phyloP scores from a whole-genome alignment of 2,888 invertebrate genomes.

The Sericinus montela region DNA sequence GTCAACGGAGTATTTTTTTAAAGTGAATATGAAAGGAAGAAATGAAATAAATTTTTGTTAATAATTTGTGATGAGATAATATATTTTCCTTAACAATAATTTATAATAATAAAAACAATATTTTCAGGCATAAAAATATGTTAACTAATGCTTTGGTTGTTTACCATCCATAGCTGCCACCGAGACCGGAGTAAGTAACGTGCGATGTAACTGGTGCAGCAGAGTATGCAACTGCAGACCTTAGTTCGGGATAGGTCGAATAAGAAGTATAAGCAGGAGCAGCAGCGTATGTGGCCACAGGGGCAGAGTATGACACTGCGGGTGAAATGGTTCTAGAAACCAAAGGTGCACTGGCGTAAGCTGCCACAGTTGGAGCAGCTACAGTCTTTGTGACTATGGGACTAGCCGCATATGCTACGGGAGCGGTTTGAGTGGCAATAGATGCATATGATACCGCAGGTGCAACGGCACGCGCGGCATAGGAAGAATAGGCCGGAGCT shows the following conservation, averaged over 20 bases:
- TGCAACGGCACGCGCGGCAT: slow-evolving; percentile 57
- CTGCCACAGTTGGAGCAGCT: slow-evolving; percentile 34
- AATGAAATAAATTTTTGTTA: slow-evolving; percentile 3
- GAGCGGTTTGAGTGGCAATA: slow-evolving; percentile 63
- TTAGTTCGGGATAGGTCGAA: slow-evolving; percentile 32
- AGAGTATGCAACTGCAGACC: slow-evolving; percentile 18
- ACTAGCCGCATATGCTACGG: slow-evolving; percentile 37
- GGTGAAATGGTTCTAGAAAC: slow-evolving; percentile 2
- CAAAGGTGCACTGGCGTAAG: slow-evolving; percentile 20
- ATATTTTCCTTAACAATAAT: slow-evolving; percentile 16
- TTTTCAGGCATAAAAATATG: slow-evolving; percentile 14
- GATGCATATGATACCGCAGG: slow-evolving; percentile 4
- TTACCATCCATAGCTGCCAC: slow-evolving; percentile 40
- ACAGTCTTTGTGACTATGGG: slow-evolving; percentile 46
- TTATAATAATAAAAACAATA: slow-evolving; percentile 17
- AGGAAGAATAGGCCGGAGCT: slow-evolving; percentile 29
- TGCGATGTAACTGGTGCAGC: slow-evolving; percentile 20
- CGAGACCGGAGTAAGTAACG: slow-evolving; percentile 25
- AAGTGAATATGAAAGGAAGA: not conserved
- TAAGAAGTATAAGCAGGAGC: slow-evolving; percentile 27
- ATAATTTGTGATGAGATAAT: slow-evolving; percentile 14
- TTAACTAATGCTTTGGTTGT: slow-evolving; percentile 24
- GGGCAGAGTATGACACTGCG: slow-evolving; percentile 15
- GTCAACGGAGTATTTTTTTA: not conserved
- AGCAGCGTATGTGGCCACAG: slow-evolving; percentile 15